A percentile compares a stretch with the other conserved stretches of the same genome.
These are phyloP conservation scores for Aspiorhynchus laticeps DNA, from an alignment of 2,113 vertebrate species.

Conservation along the genomic window DNA sequence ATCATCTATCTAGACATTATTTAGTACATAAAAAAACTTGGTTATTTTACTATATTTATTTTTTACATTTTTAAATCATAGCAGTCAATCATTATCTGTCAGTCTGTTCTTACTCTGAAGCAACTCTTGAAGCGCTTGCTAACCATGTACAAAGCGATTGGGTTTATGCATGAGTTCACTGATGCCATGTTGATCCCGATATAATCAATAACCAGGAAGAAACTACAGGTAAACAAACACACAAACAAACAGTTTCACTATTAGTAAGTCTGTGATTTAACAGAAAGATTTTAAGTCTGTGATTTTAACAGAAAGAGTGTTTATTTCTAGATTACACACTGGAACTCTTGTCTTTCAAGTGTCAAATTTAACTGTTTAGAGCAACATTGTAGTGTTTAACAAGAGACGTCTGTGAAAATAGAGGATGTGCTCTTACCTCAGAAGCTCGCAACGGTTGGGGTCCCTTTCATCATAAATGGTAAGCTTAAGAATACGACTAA, in stretches of 20 bases:
- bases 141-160: slow-evolving; percentile 96
- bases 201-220: slow-evolving; percentile 93
- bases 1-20: too few relatives aligned
- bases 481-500: slow-evolving; percentile 92
- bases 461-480: slow-evolving; percentile 91
- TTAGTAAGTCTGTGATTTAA: not conserved
- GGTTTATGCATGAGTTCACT: slow-evolving; percentile 98
- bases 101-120: slow-evolving; percentile 85
- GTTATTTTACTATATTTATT: not conserved
- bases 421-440: slow-evolving; percentile 81
- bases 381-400: not conserved
- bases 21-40: not conserved
- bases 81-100: not conserved
- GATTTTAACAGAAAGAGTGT: not conserved
- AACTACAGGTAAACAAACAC: slow-evolving; percentile 74
- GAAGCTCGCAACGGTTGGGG: slow-evolving; percentile 90
- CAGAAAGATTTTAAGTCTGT: not conserved
- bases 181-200: slow-evolving; percentile 98
- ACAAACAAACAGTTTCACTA: not conserved
- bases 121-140: slow-evolving; percentile 98
- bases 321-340: not conserved
- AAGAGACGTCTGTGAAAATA: not conserved
- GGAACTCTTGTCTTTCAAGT: not conserved
- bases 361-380: not conserved
- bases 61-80: not conserved